Evolutionary conservation across 2,888 invertebrate species (phyloP).

Genomic region (Zygogramma bicolorata): DNA sequence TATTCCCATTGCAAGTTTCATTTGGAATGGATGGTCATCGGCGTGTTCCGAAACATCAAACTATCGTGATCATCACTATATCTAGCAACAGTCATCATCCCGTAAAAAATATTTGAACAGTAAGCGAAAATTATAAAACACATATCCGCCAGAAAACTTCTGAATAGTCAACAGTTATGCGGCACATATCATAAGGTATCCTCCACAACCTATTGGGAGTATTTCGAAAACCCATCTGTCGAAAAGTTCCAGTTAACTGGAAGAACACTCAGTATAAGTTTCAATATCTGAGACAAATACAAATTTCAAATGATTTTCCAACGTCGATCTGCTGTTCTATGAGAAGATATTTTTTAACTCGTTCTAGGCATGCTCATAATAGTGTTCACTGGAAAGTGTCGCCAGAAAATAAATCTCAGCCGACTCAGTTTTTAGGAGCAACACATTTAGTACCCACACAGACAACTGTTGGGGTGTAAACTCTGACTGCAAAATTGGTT

Average conservation of each 20-base stretch:
- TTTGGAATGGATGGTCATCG: not conserved
- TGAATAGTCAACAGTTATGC: slow-evolving; percentile 4
- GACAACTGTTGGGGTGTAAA: no score
- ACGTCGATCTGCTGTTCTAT: no score
- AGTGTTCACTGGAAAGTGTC: no score
- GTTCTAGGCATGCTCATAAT: no score
- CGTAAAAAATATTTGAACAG: not conserved
- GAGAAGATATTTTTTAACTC: no score
- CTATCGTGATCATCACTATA: not conserved
- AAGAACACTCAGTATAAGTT: slow-evolving; percentile 18
- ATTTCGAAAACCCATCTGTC: slow-evolving; percentile 27
- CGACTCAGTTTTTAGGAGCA: no score
- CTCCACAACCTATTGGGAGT: slow-evolving; percentile 20
- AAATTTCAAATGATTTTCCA: no score
- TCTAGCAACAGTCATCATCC: slow-evolving; percentile 1
- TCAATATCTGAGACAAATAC: slow-evolving; percentile 19
- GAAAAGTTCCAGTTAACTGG: slow-evolving; percentile 6
- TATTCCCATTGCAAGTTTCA: not conserved
- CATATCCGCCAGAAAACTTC: not conserved
- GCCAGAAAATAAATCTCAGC: no score
- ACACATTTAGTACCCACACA: no score
- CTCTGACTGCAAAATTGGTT: no score
- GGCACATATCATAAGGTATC: slow-evolving; percentile 26
- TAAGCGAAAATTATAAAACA: not conserved
- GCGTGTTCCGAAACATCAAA: not conserved